phyloP scores from a whole-genome alignment of 1,140 invertebrate genomes.

The Bombus terrestris region DNA sequence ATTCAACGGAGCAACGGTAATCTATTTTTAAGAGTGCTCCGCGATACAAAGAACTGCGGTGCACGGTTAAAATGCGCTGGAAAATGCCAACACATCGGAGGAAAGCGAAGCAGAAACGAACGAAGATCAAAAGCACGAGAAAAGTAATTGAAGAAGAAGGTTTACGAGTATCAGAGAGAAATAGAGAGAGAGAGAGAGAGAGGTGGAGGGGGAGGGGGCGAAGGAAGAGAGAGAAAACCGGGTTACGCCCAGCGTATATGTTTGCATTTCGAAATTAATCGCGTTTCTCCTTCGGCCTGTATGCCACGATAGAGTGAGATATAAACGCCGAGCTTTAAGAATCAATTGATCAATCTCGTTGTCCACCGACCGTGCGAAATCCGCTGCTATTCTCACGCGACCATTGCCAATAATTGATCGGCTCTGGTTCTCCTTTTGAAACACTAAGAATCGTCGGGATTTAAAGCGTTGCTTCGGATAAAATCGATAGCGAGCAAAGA shows the following conservation, averaged over 20 bases:
- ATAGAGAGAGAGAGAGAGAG: too few relatives aligned
- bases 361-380: neutral
- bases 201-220: accelerated
- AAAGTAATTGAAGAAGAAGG: neutral
- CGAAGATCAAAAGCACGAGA: neutral
- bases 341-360: conserved; percentile 11
- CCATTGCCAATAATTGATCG: neutral
- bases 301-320: neutral
- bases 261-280: conserved; percentile 20
- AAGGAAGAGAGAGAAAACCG: neutral
- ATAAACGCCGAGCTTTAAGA: neutral
- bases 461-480: conserved; percentile 18
- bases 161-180: neutral
- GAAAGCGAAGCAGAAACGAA: neutral
- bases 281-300: neutral
- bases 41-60: neutral
- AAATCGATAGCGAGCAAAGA: conserved; percentile 33
- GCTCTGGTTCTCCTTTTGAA: neutral
- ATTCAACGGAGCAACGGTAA: conserved; percentile 33
- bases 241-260: conserved; percentile 24
- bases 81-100: conserved; percentile 5
- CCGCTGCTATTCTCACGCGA: neutral
- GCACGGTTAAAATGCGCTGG: neutral
- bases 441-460: neutral
- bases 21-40: conserved; percentile 60